Base-by-base conservation (phyloP, 1,140 invertebrate species). In the Aphis gossypii region DNA sequence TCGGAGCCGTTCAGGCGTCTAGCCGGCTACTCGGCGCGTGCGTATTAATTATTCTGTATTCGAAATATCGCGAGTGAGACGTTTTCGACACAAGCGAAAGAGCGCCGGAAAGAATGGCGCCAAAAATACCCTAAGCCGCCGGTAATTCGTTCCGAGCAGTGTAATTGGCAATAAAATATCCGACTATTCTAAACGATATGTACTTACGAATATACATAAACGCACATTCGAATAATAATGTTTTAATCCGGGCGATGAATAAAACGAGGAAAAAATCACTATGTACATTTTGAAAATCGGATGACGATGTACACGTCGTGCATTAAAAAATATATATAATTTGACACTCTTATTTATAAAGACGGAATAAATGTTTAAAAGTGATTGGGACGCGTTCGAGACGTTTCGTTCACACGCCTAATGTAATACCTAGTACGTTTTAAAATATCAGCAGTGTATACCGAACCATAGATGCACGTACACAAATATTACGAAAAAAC, bases 81-180 rank as follows among this genome's bases (percentile, higher is more conserved):
- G 14, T 41, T 84, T 44, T 84, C 2, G 8, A 46, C 11, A 86
- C 35, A 18, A 35, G 30, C 84, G 2, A 21, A 88, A 48, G 48
- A 89, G 35, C n/a, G n/a, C 38, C 35, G 35, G n/a, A 89, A 89
- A 54, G 48, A 54, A 89, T 8, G 51, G n/a, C 87, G 87, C 48
- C 87, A 25, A 89, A 51, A 54, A 54, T 89, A 21, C 30, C 20
- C 44, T 54, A 25, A 89, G n/a, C 35, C 48, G 35, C 3, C 87
- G 87, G 41, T 54, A 38, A 35, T 89, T 89, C 4, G 20, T 89
- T 25, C 51, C 7, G 48, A 38, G 20, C 87, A 35, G 11, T 7
- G 35, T 56, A 56, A 89, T 89, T 89, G 87, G 48, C 87, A 89
- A 89, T 89, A 89, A 89, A 89, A 54, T 89, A 89, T 56, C 35